Conservation (phyloP, 2,113 vertebrate species). For the Periophthalmodon schlosseri region DNA sequence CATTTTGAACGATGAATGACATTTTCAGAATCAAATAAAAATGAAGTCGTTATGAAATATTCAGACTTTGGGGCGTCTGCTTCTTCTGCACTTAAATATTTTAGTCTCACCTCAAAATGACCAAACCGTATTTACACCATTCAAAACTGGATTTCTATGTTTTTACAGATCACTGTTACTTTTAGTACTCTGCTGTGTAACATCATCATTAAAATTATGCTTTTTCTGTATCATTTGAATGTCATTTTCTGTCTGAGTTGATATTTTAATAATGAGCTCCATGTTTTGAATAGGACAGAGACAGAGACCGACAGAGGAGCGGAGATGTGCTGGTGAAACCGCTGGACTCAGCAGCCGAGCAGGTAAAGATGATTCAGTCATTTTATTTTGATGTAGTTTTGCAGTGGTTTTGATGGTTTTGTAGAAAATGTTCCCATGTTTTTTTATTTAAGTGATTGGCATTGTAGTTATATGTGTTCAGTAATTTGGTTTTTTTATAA, state of each 20-base stretch:
- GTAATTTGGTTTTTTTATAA: too few species aligned
- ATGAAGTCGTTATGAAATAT: slow-evolving; percentile 68
- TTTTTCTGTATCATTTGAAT: not conserved
- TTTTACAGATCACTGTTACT: not conserved
- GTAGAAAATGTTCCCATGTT: not conserved
- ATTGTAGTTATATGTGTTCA: too few species aligned
- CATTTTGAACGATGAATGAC: not conserved
- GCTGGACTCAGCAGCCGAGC: slow-evolving; percentile 48
- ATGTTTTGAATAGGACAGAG: slow-evolving; percentile 41
- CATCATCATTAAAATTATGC: not conserved
- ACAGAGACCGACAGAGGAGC: slow-evolving; percentile 50
- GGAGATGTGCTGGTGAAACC: slow-evolving; percentile 58
- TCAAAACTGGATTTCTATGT: slow-evolving; percentile 7
- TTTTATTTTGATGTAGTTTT: not conserved
- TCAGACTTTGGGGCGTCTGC: slow-evolving; percentile 47
- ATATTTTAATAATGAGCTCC: slow-evolving; percentile 6
- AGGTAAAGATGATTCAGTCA: slow-evolving; percentile 57
- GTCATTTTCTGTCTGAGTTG: not conserved
- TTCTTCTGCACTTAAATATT: slow-evolving; percentile 69
- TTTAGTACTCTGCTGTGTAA: not conserved
- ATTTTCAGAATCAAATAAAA: slow-evolving; percentile 36
- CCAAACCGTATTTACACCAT: slow-evolving; percentile 25
- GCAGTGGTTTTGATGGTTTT: not conserved
- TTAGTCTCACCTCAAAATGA: slow-evolving; percentile 56
- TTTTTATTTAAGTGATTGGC: too few species aligned